phyloP scores from a whole-genome alignment of 2,888 invertebrate species.

The Thera obeliscata region DNA sequence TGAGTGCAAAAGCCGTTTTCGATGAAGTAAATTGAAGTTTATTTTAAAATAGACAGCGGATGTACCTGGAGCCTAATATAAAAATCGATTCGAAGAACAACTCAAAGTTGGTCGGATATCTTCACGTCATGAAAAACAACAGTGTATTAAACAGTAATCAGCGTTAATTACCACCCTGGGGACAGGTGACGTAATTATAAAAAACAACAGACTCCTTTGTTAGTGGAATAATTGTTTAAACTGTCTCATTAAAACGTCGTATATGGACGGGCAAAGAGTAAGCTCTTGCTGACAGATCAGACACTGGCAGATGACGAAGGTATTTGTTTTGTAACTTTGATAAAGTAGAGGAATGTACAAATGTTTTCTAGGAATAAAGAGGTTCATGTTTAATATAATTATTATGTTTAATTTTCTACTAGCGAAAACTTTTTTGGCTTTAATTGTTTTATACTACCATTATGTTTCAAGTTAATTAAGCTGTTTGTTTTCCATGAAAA shows the following conservation, averaged over 20 bases:
- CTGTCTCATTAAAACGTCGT: conserved; percentile 60
- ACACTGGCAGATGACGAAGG: not conserved
- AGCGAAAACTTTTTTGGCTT: too few relatives aligned
- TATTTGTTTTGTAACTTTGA: not conserved
- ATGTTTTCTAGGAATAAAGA: too few relatives aligned
- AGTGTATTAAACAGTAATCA: conserved; percentile 66
- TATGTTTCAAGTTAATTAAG: too few relatives aligned
- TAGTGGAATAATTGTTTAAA: conserved; percentile 63
- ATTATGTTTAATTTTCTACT: too few relatives aligned
- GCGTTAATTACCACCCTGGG: conserved; percentile 58
- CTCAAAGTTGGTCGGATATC: conserved; percentile 36
- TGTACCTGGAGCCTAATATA: too few relatives aligned
- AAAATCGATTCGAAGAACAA: not conserved
- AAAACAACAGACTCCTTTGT: conserved; percentile 65
- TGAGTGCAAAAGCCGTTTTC: too few relatives aligned
- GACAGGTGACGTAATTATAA: conserved; percentile 62
- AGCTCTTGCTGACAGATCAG: conserved; percentile 18
- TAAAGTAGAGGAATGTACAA: not conserved
- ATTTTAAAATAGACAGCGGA: too few relatives aligned
- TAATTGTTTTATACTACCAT: too few relatives aligned
- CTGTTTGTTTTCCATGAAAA: too few relatives aligned
- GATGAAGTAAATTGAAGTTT: too few relatives aligned
- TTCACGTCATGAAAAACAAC: conserved; percentile 33
- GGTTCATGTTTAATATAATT: too few relatives aligned
- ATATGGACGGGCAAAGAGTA: conserved; percentile 39